Conservation (phyloP, 2,797 vertebrate genomes). For the Luscinia megarhynchos region DNA sequence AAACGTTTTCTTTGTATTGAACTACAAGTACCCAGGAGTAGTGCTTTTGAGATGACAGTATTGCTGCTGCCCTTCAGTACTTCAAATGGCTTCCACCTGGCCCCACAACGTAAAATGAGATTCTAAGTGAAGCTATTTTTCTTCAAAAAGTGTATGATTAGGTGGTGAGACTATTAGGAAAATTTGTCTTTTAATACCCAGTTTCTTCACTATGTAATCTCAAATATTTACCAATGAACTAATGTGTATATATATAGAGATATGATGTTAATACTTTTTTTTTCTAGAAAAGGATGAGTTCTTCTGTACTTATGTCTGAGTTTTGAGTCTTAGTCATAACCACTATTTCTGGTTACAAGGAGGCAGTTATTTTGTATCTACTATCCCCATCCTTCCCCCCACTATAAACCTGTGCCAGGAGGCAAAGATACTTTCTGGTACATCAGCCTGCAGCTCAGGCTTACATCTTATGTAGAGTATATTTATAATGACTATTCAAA, state of each 20-base stretch:
- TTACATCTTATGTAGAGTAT: neutral
- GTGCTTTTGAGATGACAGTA: neutral
- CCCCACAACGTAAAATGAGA: neutral
- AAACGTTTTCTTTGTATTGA: neutral
- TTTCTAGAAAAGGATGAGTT: neutral
- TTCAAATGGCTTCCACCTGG: neutral
- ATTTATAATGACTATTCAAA: neutral
- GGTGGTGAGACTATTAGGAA: neutral
- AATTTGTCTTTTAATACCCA: neutral
- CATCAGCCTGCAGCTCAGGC: neutral
- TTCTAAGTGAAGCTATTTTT: neutral
- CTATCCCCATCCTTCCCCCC: rapidly evolving
- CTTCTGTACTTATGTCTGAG: neutral
- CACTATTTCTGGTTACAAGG: neutral
- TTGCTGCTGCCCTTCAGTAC: neutral
- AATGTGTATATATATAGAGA: neutral
- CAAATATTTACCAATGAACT: neutral
- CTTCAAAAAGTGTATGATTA: neutral
- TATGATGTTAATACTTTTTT: neutral
- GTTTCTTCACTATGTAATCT: neutral
- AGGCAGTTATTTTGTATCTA: neutral
- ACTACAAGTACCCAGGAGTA: neutral
- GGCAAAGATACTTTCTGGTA: neutral
- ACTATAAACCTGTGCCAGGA: neutral
- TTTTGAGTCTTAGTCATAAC: neutral